phyloP scores from a whole-genome alignment of 2,888 invertebrate species.

The Melinaea menophilus region DNA sequence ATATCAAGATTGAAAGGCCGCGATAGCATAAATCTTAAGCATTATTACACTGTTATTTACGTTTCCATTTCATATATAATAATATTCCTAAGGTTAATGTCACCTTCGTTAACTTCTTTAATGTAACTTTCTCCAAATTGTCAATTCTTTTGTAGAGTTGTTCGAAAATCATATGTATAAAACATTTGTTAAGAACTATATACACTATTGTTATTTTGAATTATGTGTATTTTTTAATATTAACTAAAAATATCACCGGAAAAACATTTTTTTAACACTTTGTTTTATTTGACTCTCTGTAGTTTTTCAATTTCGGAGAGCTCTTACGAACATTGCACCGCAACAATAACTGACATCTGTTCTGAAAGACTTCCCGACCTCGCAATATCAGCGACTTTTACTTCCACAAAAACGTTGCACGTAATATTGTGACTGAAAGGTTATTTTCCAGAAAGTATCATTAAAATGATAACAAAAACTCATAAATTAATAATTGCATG shows the following conservation, averaged over 20 bases:
- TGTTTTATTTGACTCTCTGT: slow-evolving; percentile 3
- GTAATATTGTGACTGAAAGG: slow-evolving; percentile 10
- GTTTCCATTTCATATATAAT: too few relatives aligned
- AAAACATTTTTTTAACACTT: not conserved
- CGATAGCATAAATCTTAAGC: too few relatives aligned
- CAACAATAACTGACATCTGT: slow-evolving; percentile 8
- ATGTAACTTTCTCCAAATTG: too few relatives aligned
- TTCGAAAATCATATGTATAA: too few relatives aligned
- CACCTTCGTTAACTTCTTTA: too few relatives aligned
- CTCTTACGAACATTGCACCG: slow-evolving; percentile 8
- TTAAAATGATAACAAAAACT: slow-evolving; percentile 34
- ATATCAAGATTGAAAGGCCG: too few relatives aligned
- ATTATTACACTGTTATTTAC: too few relatives aligned
- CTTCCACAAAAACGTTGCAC: slow-evolving; percentile 3
- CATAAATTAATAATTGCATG: slow-evolving; percentile 27
- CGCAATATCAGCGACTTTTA: slow-evolving; percentile 5
- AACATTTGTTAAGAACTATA: too few relatives aligned
- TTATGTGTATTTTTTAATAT: too few relatives aligned
- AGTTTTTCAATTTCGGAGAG: slow-evolving; percentile 7
- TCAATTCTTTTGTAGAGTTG: too few relatives aligned
- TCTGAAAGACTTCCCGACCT: slow-evolving; percentile 8
- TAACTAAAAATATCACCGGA: not conserved
- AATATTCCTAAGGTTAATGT: too few relatives aligned
- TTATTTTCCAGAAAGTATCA: slow-evolving; percentile 17
- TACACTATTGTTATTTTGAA: too few relatives aligned